Evolutionary conservation across 2,797 vertebrate species (phyloP), one percentile per base, ranked within the genome.

Genomic region (Myotis myotis): DNA sequence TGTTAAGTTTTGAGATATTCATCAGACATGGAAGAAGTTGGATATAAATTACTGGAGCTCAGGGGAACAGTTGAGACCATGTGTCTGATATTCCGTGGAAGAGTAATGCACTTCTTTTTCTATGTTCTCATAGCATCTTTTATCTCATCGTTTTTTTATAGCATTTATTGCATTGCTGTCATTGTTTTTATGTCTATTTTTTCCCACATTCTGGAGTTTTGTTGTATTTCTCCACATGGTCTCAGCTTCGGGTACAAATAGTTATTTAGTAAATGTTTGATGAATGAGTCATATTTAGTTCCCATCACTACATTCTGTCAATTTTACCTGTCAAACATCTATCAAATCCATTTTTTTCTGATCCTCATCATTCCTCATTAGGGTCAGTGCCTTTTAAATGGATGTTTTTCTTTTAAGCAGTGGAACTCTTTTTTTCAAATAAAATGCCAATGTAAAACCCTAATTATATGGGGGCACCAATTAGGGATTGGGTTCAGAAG

Each of bases 251-350:
- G 23, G 41, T 91, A 41, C 30, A 75, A 68, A 47, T 75, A 80
- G 33, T 49, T 91, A 76, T 25, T 78, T 89, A 82, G 53, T 91
- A 92, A 92, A 84, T 78, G 2, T 80, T 90, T 72, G 33, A 9
- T 49, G 22, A 95, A 30, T 92, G 86, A 85, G n/a, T 89, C 51
- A 23, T 87, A 10, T 87, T 95, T 84, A 47, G 55, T 79, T 93
- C 16, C 33, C 10, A 1, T 89, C 36, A 75, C n/a, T 57, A 87
- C 28, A 12, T 76, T 57, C 6, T 68, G 8, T 87, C 55, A 88
- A 1, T 53, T 87, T 95, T 89, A 47, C 30, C 51, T 81, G 23
- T 53, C 38, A 85, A 7, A 10, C 70, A 6, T 72, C 8, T 93
- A 4, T 93, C 44, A 62, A 10, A 71, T 96, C 20, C 17, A 10